Conservation (phyloP, 2,797 vertebrate species). For the Xerus rutilus region DNA sequence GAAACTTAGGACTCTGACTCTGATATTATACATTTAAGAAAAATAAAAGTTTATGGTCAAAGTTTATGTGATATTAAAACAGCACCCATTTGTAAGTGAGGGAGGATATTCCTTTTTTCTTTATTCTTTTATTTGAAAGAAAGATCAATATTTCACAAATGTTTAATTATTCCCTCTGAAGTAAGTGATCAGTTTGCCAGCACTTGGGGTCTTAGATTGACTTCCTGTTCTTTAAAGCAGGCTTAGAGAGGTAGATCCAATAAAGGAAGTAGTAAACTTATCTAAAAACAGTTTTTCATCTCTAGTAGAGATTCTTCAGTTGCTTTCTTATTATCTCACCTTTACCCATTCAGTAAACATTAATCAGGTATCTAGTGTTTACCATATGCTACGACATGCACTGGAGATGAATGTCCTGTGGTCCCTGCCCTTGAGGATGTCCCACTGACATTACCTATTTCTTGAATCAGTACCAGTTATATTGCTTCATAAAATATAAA, state of each 20-base stretch:
- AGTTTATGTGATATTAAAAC: not conserved
- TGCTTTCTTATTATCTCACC: not conserved
- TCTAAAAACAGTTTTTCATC: not conserved
- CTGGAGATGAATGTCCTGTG: not conserved
- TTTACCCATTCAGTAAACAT: not conserved
- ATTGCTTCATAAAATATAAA: not conserved
- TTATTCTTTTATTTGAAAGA: constrained; percentile 41
- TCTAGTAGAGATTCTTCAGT: not conserved
- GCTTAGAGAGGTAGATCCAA: not conserved
- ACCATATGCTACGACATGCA: not conserved
- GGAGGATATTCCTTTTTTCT: not conserved
- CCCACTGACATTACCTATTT: not conserved
- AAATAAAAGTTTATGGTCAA: constrained; percentile 33
- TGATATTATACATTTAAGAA: not conserved
- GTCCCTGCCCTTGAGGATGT: not conserved
- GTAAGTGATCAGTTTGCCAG: not conserved
- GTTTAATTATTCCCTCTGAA: constrained; percentile 28
- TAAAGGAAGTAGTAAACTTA: not conserved
- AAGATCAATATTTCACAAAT: constrained; percentile 39
- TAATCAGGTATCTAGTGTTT: not conserved
- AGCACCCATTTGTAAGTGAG: not conserved
- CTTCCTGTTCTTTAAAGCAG: constrained; percentile 6
- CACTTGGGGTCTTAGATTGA: constrained; percentile 5
- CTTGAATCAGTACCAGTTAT: not conserved
- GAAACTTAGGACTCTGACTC: not conserved